Conservation (phyloP, 2,113 vertebrate species). For the Corvus hawaiiensis region DNA sequence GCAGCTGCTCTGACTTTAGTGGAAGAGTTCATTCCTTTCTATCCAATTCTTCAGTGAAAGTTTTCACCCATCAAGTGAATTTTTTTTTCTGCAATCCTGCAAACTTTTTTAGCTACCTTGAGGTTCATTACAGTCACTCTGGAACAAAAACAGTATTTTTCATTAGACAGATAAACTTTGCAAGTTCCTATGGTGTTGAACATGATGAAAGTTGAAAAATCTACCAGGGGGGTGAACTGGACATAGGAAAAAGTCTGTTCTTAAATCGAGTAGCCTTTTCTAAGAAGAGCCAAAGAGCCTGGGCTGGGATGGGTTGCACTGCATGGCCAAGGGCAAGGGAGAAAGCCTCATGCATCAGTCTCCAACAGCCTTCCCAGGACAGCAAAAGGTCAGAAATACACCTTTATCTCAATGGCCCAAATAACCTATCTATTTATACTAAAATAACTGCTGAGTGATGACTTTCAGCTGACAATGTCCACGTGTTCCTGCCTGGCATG, state of each 20-base stretch:
- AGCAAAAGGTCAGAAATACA: neutral
- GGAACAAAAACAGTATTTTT: neutral
- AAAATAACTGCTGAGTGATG: neutral
- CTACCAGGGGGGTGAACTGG: neutral
- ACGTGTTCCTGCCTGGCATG: accelerated
- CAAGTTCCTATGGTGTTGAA: neutral
- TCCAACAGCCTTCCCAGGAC: neutral
- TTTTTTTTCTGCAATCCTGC: neutral
- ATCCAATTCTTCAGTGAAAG: neutral
- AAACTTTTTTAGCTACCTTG: neutral
- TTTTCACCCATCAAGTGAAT: neutral
- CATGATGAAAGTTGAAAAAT: neutral
- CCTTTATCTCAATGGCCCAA: neutral
- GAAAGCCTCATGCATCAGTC: accelerated
- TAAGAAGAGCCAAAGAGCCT: neutral
- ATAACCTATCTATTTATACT: neutral
- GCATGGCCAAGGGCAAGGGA: neutral
- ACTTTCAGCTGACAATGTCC: neutral
- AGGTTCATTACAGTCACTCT: neutral
- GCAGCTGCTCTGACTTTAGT: neutral
- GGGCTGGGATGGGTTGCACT: too few relatives aligned
- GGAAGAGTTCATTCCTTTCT: neutral
- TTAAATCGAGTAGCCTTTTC: neutral
- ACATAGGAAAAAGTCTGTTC: neutral
- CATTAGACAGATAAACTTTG: neutral